Evolutionary conservation across 2,888 invertebrate genomes (phyloP), one percentile per base, ranked within the genome.

Genomic region (Parnassius orleans): DNA sequence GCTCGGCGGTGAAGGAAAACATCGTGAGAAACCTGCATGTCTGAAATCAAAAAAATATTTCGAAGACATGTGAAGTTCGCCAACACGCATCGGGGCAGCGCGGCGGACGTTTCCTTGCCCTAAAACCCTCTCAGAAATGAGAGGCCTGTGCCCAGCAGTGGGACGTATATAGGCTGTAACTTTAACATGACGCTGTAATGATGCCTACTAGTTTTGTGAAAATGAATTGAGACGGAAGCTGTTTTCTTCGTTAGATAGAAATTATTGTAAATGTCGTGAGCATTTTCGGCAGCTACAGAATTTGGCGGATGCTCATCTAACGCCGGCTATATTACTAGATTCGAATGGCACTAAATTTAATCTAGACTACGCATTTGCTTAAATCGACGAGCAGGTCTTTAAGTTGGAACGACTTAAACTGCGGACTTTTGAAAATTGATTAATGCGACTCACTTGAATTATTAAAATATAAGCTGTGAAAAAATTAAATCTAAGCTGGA

Each of bases 201-300:
- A 63, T 62, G 64, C 56, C 60, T 53, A 62, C 55, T 64, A 61
- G 46, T 62, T 63, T 55, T 64, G 42, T 64, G 64, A 66, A 61
- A 60, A 66, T 64, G 46, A 64, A 33, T 64, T 61, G 53, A 59
- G 59, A 59, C 55, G 57, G 50, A 65, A 62, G 47, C 51, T 60
- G 60, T 62, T 62, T 60, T 62, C 61, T 61, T 60, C 57, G 51
- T 57, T 66, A 62, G 51, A 66, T 61, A 59, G 60, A 64, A 24
- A n/a, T 61, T 10, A 61, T 61, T 64, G 54, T 56, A 58, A 54
- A 65, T 61, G 50, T 55, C 55, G 9, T 11, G 24, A 24, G 51
- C 24, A 24, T 5, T 52, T 52, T 52, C 51, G 24, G 51, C 51
- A 52, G 51, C 51, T 24, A 52, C 51, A 52, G 51, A 52, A 52